A percentile compares a stretch with the other conserved stretches of the same genome.
These are phyloP conservation scores for Nothoprocta perdicaria DNA, from an alignment of 2,113 vertebrate species.

Conservation along the genomic window DNA sequence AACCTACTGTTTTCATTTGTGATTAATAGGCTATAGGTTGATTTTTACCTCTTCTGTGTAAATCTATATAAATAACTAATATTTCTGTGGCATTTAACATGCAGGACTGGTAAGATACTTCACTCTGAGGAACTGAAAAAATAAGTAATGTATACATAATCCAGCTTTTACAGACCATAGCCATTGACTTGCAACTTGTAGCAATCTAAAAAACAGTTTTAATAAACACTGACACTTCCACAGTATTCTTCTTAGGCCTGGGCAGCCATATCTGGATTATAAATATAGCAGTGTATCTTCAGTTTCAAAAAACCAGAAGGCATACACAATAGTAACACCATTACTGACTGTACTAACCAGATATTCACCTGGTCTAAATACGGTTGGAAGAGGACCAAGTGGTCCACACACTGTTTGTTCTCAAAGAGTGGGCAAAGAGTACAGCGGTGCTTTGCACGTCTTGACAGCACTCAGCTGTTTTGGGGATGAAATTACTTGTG, in stretches of 20 bases:
- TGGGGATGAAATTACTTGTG: not conserved
- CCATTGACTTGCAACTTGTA: rapidly evolving
- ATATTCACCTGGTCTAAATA: not conserved
- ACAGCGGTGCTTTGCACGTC: not conserved
- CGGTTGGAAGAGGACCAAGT: rapidly evolving
- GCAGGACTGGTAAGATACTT: not conserved
- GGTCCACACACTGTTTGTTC: not conserved
- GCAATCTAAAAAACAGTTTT: not conserved
- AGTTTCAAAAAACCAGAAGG: not conserved
- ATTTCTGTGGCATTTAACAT: not conserved
- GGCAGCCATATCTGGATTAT: not conserved
- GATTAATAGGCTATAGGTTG: not conserved
- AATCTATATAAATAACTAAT: not conserved
- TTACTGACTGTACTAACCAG: not conserved
- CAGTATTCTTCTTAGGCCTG: not conserved
- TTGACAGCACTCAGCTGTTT: not conserved
- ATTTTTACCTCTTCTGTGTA: not conserved
- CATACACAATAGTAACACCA: not conserved
- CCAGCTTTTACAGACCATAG: not conserved
- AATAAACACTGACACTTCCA: not conserved
- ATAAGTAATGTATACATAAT: not conserved
- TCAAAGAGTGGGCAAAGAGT: not conserved
- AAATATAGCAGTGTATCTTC: not conserved
- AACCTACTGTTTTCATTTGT: not conserved
- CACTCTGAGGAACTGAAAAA: not conserved